Evolutionary conservation across 1,140 invertebrate species (phyloP), one percentile per base, ranked within the genome.

Genomic region (Centruroides vittatus): DNA sequence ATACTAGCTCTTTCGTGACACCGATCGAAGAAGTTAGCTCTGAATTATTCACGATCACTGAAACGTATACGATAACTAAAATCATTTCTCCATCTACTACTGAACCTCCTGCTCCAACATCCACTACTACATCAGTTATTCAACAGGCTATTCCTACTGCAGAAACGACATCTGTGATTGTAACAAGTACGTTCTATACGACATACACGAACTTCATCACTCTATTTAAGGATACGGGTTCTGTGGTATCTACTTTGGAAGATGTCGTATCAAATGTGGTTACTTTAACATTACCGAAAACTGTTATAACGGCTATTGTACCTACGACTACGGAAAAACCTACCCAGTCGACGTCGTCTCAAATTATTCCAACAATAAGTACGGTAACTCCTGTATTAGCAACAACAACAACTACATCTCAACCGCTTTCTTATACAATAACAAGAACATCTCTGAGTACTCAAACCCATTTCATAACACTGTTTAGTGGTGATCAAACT

Each of bases 181-280:
- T 62, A n/a, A 65, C 61, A 11, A 56, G 55, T 50, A 68, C 67
- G 13, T 54, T 67, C 34, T 69, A 65, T 51, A 67, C 68, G 11
- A 67, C 68, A 47, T 66, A 64, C 49, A 93, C 88, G 3, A 91
- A 91, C 70, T 78, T 91, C 52, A 91, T 89, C 1, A 93, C 89
- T 0, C 90, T 87, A 71, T 91, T 91, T 75, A 82, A 88, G 70
- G 86, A 87, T 60, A 80, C 81, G 34, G 84, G 84, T 1, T 85
- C 86, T 1, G 87, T 84, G 61, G 78, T 92, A 46, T 82, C 84
- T 9, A 91, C 86, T 69, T 80, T 86, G 60, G 88, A 90, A 73
- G 86, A 86, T 51, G 81, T 89, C 0, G 81, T 66, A 23, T 68
- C 66, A 6, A 68, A 65, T 62, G 57, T 68, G 23, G 59, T 65